These are phyloP conservation scores for Sporophila hypoxantha DNA, from an alignment of 2,113 vertebrate genomes.

Conservation along the genomic window DNA sequence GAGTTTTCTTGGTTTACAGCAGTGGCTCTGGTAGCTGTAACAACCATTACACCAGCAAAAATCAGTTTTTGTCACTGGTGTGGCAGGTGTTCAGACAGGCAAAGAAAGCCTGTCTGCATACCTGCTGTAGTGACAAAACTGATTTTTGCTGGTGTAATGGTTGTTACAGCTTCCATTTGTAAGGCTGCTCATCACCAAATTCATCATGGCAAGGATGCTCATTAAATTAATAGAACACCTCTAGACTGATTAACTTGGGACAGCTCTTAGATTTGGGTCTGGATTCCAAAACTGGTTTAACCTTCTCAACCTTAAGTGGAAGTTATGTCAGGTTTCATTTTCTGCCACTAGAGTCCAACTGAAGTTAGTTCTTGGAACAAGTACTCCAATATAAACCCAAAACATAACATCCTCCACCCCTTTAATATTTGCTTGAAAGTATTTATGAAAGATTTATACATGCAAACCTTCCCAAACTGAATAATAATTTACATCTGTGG, in stretches of 20 bases:
- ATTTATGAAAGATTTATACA: not conserved
- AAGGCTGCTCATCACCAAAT: not conserved
- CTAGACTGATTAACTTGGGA: not conserved
- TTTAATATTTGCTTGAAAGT: not conserved
- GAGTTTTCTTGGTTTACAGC: not conserved
- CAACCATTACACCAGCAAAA: no score
- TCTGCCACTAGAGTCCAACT: not conserved
- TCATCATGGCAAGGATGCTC: not conserved
- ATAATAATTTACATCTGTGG: conserved; percentile 18
- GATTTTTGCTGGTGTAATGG: not conserved
- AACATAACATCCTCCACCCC: not conserved
- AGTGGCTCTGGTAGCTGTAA: not conserved
- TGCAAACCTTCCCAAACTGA: conserved; percentile 26
- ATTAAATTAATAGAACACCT: not conserved
- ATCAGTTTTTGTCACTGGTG: no score
- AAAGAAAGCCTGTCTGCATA: not conserved
- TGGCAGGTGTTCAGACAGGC: no score
- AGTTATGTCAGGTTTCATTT: not conserved
- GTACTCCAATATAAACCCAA: not conserved
- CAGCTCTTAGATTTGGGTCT: not conserved
- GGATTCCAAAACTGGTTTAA: not conserved
- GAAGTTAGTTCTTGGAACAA: not conserved
- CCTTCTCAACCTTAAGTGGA: not conserved
- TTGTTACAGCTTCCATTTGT: not conserved
- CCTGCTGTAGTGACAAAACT: not conserved